Evolutionary conservation across 35 echinoderm and acorn worm genomes (phyloP).

Genomic region (Hemicentrotus pulcherrimus): DNA sequence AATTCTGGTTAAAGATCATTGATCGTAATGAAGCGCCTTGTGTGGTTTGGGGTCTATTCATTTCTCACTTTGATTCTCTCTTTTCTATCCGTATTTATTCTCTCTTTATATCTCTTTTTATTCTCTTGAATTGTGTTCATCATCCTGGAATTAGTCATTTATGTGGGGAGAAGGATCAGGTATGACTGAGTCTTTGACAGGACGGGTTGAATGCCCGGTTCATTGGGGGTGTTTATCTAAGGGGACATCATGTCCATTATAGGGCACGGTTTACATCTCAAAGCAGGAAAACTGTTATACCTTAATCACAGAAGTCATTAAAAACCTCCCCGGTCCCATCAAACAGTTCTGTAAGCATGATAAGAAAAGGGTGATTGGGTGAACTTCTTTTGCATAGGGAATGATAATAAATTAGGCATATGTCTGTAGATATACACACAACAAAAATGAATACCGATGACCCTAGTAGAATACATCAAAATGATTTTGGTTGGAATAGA

Average conservation of each 20-base stretch:
- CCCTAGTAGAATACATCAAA: too few relatives aligned
- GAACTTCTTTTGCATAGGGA: too few relatives aligned
- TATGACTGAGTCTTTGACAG: neutral
- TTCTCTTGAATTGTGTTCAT: neutral
- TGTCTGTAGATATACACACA: too few relatives aligned
- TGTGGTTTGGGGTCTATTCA: neutral
- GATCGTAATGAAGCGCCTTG: neutral
- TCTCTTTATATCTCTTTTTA: too few relatives aligned
- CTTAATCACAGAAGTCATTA: neutral
- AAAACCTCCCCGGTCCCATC: neutral
- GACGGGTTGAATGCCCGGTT: neutral
- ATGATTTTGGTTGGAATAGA: too few relatives aligned
- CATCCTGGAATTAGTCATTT: neutral
- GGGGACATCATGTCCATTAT: neutral
- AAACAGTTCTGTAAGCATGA: too few relatives aligned
- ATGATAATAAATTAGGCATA: too few relatives aligned
- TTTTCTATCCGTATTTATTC: neutral
- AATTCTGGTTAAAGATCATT: conserved; percentile 30
- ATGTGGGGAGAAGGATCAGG: neutral
- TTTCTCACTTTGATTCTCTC: neutral
- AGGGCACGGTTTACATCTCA: neutral
- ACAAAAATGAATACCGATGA: too few relatives aligned
- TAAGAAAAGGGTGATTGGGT: too few relatives aligned
- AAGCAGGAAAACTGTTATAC: neutral
- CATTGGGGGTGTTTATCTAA: neutral